These are phyloP conservation scores for Oryzias javanicus DNA, from an alignment of 2,113 vertebrate genomes.

Conservation along the genomic window DNA sequence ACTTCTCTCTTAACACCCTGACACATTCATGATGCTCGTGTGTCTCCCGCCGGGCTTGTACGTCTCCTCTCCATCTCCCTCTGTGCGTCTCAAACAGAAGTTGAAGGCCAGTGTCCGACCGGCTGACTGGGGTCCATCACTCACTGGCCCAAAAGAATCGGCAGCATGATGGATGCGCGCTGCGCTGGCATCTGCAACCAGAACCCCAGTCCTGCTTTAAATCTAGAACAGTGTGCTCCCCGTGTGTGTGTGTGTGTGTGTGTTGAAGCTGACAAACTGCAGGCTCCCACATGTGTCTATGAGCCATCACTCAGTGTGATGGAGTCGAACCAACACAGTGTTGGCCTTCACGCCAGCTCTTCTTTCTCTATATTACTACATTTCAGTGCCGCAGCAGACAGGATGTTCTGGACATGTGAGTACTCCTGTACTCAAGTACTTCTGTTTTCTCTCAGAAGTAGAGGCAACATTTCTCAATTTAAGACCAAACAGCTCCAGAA, in stretches of 20 bases:
- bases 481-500: too few relatives aligned
- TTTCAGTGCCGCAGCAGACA: not conserved
- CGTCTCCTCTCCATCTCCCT: conserved; percentile 55
- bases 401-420: too few relatives aligned
- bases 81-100: conserved; percentile 56
- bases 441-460: too few relatives aligned
- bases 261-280: conserved; percentile 30
- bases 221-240: conserved; percentile 18
- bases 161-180: conserved; percentile 50
- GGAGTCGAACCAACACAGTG: conserved; percentile 21
- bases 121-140: conserved; percentile 54
- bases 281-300: conserved; percentile 27
- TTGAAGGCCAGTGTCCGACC: conserved; percentile 23
- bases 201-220: conserved; percentile 52
- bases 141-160: conserved; percentile 60
- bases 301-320: conserved; percentile 43
- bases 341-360: conserved; percentile 4
- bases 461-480: too few relatives aligned
- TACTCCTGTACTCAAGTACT: too few relatives aligned
- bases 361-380: conserved; percentile 26
- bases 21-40: conserved; percentile 50
- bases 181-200: conserved; percentile 54
- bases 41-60: conserved; percentile 39
- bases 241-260: conserved; percentile 6
- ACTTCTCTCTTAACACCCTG: conserved; percentile 46